These are phyloP conservation scores for Eumacrocentrus americanus DNA, from an alignment of 2,888 invertebrate genomes.

Conservation along the genomic window DNA sequence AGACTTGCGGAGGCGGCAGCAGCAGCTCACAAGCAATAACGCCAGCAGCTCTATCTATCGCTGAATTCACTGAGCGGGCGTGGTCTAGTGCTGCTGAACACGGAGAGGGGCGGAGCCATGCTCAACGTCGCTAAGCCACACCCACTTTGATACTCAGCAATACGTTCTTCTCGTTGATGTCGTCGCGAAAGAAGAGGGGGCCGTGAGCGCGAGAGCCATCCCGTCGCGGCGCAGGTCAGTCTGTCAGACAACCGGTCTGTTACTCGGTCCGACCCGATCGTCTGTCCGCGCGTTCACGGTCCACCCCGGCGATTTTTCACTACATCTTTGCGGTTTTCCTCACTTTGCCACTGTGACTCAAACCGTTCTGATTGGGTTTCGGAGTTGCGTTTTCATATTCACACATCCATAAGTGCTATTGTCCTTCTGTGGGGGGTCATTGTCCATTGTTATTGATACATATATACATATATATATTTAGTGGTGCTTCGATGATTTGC, in stretches of 20 bases:
- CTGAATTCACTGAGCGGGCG: slow-evolving; percentile 1
- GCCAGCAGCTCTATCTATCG: neutral
- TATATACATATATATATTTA: too few relatives aligned
- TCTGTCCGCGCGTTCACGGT: slow-evolving; percentile 46
- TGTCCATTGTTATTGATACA: too few relatives aligned
- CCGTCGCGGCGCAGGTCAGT: slow-evolving; percentile 59
- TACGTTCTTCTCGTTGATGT: slow-evolving; percentile 18
- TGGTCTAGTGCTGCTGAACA: neutral
- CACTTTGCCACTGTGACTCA: neutral
- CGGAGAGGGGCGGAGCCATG: too few relatives aligned
- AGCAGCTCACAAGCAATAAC: slow-evolving; percentile 18
- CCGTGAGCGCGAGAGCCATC: slow-evolving; percentile 56
- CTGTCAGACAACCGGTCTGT: slow-evolving; percentile 61
- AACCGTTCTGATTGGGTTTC: slow-evolving; percentile 7
- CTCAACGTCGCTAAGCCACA: neutral
- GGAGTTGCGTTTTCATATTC: neutral
- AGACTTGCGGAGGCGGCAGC: neutral
- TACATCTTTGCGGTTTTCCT: slow-evolving; percentile 21
- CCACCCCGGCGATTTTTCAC: slow-evolving; percentile 42
- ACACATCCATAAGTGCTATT: too few relatives aligned
- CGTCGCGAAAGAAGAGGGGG: slow-evolving; percentile 40
- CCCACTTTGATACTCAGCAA: slow-evolving; percentile 11
- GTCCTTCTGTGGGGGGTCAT: too few relatives aligned
- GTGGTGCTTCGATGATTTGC: too few relatives aligned
- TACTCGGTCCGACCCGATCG: slow-evolving; percentile 54